Conservation (phyloP, 2,113 vertebrate species). For the Phocoena phocoena region DNA sequence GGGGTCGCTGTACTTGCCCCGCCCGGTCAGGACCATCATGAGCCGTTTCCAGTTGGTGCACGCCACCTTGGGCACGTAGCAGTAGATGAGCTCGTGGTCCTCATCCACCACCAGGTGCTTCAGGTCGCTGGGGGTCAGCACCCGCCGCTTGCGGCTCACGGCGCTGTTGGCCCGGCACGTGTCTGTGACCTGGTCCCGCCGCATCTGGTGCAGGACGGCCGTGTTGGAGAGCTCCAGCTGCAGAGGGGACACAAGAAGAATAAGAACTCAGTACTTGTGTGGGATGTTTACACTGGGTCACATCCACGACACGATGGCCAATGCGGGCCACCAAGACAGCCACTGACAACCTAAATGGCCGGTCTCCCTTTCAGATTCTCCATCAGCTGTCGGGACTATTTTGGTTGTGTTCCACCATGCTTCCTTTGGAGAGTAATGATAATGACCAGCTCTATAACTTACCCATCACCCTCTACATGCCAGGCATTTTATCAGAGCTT, state of each 20-base stretch:
- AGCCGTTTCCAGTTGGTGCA: constrained; percentile 99
- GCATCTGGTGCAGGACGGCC: constrained; percentile 92
- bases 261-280: neutral
- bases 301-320: fast-evolving
- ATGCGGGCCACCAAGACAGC: fast-evolving
- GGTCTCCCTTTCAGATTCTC: neutral
- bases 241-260: constrained; percentile 76
- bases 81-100: constrained; percentile 97
- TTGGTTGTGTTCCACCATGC: neutral
- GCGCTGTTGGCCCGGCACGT: constrained; percentile 90
- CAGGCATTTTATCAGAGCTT: neutral
- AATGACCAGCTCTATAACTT: neutral
- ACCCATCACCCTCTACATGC: neutral
- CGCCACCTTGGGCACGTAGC: constrained; percentile 99
- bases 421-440: neutral
- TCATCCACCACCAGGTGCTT: constrained; percentile 98
- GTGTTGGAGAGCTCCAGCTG: constrained; percentile 90
- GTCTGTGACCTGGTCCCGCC: constrained; percentile 94
- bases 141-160: constrained; percentile 91
- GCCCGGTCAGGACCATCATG: constrained; percentile 98
- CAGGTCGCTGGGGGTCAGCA: constrained; percentile 94
- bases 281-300: neutral
- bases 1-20: constrained; percentile 95
- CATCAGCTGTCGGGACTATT: too few relatives aligned
- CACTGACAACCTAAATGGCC: neutral